phyloP scores from a whole-genome alignment of 2,113 vertebrate genomes.

The Pituophis catenifer region DNA sequence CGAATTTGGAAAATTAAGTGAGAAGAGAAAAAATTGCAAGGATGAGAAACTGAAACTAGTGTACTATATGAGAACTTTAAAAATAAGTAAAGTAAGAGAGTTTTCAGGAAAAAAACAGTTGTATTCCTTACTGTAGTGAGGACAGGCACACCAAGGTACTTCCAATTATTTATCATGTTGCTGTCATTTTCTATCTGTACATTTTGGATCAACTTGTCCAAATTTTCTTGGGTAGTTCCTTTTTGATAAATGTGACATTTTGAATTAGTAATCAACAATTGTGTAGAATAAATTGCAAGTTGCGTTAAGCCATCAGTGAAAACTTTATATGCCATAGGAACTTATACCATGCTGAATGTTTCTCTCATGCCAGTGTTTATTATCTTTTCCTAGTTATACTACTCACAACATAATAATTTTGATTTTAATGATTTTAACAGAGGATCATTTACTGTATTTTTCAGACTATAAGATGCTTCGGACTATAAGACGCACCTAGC shows the following conservation, averaged over 20 bases:
- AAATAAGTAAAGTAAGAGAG: not conserved
- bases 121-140: conserved; percentile 67
- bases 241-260: conserved; percentile 23
- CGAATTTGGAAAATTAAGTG: not conserved
- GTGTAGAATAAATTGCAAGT: not conserved
- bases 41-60: not conserved
- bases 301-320: not conserved
- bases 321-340: not conserved
- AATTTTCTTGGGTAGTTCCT: conserved; percentile 96
- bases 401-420: not conserved
- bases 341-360: not conserved
- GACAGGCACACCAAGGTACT: conserved; percentile 87
- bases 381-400: not conserved
- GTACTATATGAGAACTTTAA: not conserved
- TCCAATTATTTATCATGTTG: conserved; percentile 94
- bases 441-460: not conserved
- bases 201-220: conserved; percentile 93
- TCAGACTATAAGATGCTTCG: no score
- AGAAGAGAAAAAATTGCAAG: not conserved
- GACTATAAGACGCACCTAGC: no score
- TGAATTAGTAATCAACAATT: conserved; percentile 8
- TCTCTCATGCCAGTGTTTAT: not conserved
- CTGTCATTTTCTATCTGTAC: conserved; percentile 87
- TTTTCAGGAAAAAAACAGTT: conserved; percentile 6
- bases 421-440: not conserved